Percentiles rank a stretch among this genome's conserved stretches.
Evolutionary conservation across 2,797 vertebrate genomes (phyloP).

Genomic region (Pristis pectinata): DNA sequence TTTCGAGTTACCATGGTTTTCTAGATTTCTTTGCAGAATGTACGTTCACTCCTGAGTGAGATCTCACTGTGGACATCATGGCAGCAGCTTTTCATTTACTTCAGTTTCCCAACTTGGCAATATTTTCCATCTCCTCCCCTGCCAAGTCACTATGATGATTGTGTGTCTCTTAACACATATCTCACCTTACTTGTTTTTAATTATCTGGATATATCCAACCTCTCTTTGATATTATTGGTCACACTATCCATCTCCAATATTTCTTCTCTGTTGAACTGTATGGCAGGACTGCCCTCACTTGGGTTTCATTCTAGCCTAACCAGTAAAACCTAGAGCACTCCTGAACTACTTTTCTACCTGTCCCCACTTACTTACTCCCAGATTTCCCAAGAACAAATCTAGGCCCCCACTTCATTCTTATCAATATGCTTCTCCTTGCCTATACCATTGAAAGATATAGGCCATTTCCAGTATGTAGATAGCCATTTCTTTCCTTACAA

Average conservation of each 20-base stretch:
- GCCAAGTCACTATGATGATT: not conserved
- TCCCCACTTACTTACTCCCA: not conserved
- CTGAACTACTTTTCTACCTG: not conserved
- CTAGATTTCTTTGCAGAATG: not conserved
- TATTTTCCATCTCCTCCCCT: not conserved
- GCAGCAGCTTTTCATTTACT: not conserved
- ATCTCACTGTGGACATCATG: not conserved
- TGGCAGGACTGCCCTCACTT: not conserved
- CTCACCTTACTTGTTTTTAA: not conserved
- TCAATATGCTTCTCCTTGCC: not conserved
- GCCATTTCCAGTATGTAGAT: not conserved
- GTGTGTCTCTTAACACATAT: not conserved
- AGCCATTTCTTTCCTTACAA: not conserved
- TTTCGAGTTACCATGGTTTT: not conserved
- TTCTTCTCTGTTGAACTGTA: not conserved
- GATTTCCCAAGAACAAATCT: not conserved
- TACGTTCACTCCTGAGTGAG: not conserved
- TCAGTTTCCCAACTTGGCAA: not conserved
- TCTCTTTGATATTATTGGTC: not conserved
- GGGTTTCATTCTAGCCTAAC: not conserved
- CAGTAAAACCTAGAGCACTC: not conserved
- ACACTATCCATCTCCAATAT: not conserved
- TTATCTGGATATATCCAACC: not conserved
- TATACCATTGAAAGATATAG: not conserved
- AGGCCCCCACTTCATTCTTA: not conserved